Percentiles rank a stretch among this genome's conserved stretches.
Conservation (phyloP, 2,888 invertebrate species). For the Megaustenia siamemsis region DNA sequence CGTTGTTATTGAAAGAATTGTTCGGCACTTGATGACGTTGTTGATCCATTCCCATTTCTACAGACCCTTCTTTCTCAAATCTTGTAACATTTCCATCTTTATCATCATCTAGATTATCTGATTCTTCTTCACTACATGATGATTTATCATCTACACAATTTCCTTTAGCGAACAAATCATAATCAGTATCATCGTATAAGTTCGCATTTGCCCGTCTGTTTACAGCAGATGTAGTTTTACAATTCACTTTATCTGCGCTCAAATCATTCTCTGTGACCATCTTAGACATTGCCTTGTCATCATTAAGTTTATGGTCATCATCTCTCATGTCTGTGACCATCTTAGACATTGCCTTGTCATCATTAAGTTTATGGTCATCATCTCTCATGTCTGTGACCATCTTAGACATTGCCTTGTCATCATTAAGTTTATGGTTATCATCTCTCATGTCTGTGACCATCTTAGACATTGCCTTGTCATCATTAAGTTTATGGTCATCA, state of each 20-base stretch:
- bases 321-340: no score
- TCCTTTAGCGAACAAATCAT: neutral
- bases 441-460: no score
- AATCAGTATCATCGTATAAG: neutral
- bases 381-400: no score
- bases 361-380: neutral
- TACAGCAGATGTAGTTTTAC: neutral
- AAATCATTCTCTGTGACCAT: neutral
- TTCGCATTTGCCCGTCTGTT: neutral
- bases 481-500: neutral
- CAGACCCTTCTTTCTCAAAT: neutral
- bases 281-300: neutral
- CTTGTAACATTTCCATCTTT: neutral
- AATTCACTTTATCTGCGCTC: neutral
- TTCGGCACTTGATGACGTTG: neutral
- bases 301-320: neutral
- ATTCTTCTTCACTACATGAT: neutral
- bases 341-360: neutral
- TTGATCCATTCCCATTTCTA: neutral
- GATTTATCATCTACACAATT: conserved; percentile 5
- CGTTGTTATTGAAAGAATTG: neutral
- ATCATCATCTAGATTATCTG: neutral
- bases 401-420: neutral
- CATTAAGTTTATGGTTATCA: neutral
- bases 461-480: neutral